Conservation (phyloP, 1,140 invertebrate genomes). For the Ephestia elutella region DNA sequence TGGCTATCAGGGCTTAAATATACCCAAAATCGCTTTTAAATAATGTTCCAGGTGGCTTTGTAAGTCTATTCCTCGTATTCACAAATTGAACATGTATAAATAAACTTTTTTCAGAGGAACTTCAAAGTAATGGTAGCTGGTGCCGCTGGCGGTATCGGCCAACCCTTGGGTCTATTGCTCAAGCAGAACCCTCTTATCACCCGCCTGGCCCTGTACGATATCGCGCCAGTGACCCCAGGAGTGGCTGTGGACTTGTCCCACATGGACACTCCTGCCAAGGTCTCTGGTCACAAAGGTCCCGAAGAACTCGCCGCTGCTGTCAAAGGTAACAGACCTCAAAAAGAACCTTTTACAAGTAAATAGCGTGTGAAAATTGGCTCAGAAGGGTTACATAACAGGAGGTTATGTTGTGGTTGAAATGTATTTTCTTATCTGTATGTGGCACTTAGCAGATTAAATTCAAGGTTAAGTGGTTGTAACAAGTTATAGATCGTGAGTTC, state of each 20-base stretch:
- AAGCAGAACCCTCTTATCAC: conserved; percentile 92
- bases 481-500: background rate
- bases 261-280: conserved; percentile 91
- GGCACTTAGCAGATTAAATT: background rate
- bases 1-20: background rate
- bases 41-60: conserved; percentile 6
- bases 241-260: conserved; percentile 98
- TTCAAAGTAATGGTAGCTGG: conserved; percentile 96
- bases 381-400: conserved; percentile 9
- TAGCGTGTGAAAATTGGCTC: background rate
- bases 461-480: conserved; percentile 1
- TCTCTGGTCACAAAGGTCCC: conserved; percentile 85
- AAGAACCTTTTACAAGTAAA: background rate
- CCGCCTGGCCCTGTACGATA: conserved; percentile 93
- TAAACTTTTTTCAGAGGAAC: conserved; percentile 74
- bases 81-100: background rate
- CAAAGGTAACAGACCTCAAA: conserved; percentile 66
- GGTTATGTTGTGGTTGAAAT: background rate
- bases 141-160: conserved; percentile 97
- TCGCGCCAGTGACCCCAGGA: conserved; percentile 94
- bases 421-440: background rate
- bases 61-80: background rate
- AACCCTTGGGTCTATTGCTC: conserved; percentile 96
- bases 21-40: background rate
- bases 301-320: conserved; percentile 81